Percentiles rank a stretch among this genome's conserved stretches.
phyloP scores from a whole-genome alignment of 1,140 invertebrate species.

The Lepidurus arcticus region DNA sequence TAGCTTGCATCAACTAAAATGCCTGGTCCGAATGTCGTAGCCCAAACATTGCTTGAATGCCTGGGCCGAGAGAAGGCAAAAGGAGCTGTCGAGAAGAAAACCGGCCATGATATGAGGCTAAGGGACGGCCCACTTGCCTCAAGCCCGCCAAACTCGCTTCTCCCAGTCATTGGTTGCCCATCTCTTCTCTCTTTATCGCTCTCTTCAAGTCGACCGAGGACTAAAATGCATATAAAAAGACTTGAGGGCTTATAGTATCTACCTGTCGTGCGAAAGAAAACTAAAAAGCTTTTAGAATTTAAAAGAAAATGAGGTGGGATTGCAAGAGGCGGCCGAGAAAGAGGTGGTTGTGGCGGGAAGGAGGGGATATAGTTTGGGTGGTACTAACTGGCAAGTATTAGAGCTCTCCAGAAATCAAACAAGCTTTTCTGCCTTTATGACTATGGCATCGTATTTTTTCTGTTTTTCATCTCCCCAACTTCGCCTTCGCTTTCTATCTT shows the following conservation, averaged over 20 bases:
- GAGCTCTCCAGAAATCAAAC: conserved; percentile 4
- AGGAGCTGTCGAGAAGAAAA: neutral
- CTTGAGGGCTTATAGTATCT: neutral
- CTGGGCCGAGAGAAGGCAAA: neutral
- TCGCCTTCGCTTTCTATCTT: neutral
- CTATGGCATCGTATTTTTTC: neutral
- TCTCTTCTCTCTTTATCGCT: neutral
- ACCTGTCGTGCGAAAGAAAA: neutral
- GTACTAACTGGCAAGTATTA: conserved; percentile 12
- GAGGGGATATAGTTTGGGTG: neutral
- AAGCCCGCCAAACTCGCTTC: neutral
- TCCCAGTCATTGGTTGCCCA: neutral
- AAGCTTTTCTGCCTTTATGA: neutral
- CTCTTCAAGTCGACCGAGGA: neutral
- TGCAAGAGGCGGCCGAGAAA: neutral
- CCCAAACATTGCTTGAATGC: neutral
- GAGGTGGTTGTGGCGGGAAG: neutral
- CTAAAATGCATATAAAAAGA: neutral
- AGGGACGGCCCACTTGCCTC: neutral
- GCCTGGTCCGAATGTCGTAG: neutral
- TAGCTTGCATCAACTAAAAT: conserved; percentile 11
- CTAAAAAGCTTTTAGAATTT: neutral
- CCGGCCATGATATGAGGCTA: neutral
- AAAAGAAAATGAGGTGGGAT: neutral
- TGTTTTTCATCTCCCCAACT: neutral